These are phyloP conservation scores for Hirtodrosophila cameraria DNA, from an alignment of 2,888 invertebrate genomes.

Conservation along the genomic window DNA sequence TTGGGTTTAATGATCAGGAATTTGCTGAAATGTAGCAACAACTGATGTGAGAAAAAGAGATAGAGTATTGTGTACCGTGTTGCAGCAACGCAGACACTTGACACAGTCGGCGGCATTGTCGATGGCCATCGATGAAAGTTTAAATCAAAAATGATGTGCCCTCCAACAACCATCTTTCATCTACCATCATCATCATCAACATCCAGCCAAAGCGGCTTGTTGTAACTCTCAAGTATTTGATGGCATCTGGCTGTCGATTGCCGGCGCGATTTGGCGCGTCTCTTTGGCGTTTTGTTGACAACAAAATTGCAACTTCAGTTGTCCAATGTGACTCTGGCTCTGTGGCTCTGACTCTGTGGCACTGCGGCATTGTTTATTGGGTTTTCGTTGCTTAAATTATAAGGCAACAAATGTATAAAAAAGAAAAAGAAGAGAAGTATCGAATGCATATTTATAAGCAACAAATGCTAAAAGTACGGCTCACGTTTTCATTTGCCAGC, in stretches of 20 bases:
- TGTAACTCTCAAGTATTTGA: constrained; percentile 70
- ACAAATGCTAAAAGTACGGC: constrained; percentile 55
- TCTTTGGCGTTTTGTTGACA: constrained; percentile 64
- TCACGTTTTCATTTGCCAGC: constrained; percentile 75
- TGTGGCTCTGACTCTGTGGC: constrained; percentile 6
- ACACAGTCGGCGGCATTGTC: constrained; percentile 62
- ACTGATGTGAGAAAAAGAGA: constrained; percentile 31
- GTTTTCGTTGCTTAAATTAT: constrained; percentile 73
- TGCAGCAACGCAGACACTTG: constrained; percentile 54
- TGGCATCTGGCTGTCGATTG: constrained; percentile 63
- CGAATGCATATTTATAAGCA: constrained; percentile 76
- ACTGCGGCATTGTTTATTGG: constrained; percentile 69
- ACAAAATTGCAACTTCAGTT: constrained; percentile 77
- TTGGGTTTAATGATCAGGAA: constrained; percentile 71
- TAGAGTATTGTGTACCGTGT: constrained; percentile 24
- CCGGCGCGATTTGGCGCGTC: constrained; percentile 52
- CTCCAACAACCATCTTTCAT: constrained; percentile 23
- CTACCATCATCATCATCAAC: constrained; percentile 24
- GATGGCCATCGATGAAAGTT: constrained; percentile 62
- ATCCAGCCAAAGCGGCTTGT: constrained; percentile 23
- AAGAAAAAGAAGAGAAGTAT: constrained; percentile 40
- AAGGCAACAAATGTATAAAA: constrained; percentile 40
- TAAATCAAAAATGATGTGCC: constrained; percentile 60
- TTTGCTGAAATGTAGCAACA: constrained; percentile 69
- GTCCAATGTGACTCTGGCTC: constrained; percentile 44